Evolutionary conservation across 1,140 invertebrate genomes (phyloP).

Genomic region (Linepithema humile): DNA sequence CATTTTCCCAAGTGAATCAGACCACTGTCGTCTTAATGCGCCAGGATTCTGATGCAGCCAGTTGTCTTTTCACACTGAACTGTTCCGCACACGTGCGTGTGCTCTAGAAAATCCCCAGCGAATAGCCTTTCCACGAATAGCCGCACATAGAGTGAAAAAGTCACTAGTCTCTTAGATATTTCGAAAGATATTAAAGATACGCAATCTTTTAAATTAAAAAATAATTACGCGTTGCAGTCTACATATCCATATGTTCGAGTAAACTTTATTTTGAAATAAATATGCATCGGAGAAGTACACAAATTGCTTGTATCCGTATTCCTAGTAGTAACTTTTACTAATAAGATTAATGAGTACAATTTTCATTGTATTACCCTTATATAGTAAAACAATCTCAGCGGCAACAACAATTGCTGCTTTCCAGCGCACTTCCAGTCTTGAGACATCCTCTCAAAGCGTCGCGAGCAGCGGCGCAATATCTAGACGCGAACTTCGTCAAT

Average conservation of each 20-base stretch:
- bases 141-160: not conserved
- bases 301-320: not conserved
- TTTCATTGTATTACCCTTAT: not conserved
- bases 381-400: constrained; percentile 18
- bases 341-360: not conserved
- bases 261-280: not conserved
- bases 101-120: not conserved
- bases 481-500: constrained; percentile 42
- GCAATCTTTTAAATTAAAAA: not conserved
- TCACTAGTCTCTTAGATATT: not conserved
- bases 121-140: not conserved
- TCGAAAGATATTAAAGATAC: not conserved
- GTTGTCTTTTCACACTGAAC: not conserved
- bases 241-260: not conserved
- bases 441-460: constrained; percentile 9
- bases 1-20: constrained; percentile 6
- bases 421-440: not conserved
- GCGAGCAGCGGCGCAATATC: not conserved
- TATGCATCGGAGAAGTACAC: not conserved
- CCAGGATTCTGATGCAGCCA: not conserved
- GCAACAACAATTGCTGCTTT: not conserved
- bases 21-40: not conserved
- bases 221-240: not conserved
- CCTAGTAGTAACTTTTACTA: not conserved
- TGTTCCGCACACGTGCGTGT: not conserved